phyloP scores from a whole-genome alignment of 1,140 invertebrate genomes.

The Liolophura sinensis region DNA sequence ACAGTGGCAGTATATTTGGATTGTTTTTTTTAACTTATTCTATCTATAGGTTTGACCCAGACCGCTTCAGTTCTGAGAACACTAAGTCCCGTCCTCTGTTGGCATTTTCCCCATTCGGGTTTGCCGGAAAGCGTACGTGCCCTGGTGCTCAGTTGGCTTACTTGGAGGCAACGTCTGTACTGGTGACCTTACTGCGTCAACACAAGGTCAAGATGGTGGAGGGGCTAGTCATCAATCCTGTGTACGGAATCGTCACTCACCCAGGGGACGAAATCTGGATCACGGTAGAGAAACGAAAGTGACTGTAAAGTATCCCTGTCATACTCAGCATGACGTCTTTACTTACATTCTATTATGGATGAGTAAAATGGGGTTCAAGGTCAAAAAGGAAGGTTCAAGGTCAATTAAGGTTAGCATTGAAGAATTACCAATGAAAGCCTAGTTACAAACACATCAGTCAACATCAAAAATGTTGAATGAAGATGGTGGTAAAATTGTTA shows the following conservation, averaged over 20 bases:
- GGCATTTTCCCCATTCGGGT: slow-evolving; percentile 51
- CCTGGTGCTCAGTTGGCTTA: slow-evolving; percentile 47
- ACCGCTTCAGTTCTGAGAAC: slow-evolving; percentile 42
- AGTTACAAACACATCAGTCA: no score
- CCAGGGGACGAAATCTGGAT: slow-evolving; percentile 54
- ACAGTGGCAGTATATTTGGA: no score
- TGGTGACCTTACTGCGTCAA: slow-evolving; percentile 30
- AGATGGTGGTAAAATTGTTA: no score
- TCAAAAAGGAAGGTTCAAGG: no score
- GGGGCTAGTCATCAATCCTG: slow-evolving; percentile 41
- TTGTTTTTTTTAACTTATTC: slow-evolving; percentile 1
- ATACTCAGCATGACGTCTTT: no score
- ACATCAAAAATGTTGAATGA: no score
- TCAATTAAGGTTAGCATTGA: no score
- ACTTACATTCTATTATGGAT: no score
- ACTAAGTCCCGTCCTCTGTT: slow-evolving; percentile 26
- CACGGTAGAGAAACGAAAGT: slow-evolving; percentile 20
- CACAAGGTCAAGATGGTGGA: slow-evolving; percentile 43
- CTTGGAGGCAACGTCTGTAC: slow-evolving; percentile 26
- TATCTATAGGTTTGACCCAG: slow-evolving; percentile 53
- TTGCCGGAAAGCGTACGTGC: slow-evolving; percentile 52
- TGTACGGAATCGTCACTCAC: slow-evolving; percentile 46
- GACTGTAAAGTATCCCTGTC: no score
- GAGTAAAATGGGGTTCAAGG: no score
- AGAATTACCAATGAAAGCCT: no score